Evolutionary conservation across 2,113 vertebrate genomes (phyloP).

Genomic region (Austrofundulus limnaeus): DNA sequence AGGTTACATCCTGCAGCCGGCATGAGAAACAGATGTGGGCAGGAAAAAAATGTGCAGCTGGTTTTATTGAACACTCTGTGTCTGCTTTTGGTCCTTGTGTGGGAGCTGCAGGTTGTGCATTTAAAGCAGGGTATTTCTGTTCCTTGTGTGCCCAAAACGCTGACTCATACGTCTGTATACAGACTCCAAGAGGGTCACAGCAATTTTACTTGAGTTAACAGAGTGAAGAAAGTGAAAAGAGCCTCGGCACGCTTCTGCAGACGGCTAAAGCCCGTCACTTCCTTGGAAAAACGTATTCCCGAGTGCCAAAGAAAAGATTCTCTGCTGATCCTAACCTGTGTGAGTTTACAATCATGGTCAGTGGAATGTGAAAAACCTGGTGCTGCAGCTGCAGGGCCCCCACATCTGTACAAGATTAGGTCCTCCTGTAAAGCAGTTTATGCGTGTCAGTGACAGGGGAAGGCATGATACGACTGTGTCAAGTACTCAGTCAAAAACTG

Average conservation of each 20-base stretch:
- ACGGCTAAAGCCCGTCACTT: slow-evolving; percentile 14
- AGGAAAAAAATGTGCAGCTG: slow-evolving; percentile 54
- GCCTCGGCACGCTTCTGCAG: slow-evolving; percentile 49
- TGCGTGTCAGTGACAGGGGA: slow-evolving; percentile 22
- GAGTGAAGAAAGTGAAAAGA: slow-evolving; percentile 46
- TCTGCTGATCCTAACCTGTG: slow-evolving; percentile 45
- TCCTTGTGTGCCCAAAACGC: slow-evolving; percentile 16
- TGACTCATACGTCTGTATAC: slow-evolving; percentile 51
- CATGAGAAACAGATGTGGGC: slow-evolving; percentile 77
- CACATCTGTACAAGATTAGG: slow-evolving; percentile 66
- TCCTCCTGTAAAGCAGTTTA: slow-evolving; percentile 30
- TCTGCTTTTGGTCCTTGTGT: slow-evolving; percentile 26
- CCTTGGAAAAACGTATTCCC: slow-evolving; percentile 36
- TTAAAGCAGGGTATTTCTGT: slow-evolving; percentile 33
- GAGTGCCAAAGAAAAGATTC: slow-evolving; percentile 49
- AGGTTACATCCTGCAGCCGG: slow-evolving; percentile 67
- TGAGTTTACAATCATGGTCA: slow-evolving; percentile 57
- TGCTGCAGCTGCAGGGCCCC: slow-evolving; percentile 39
- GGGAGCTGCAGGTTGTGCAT: slow-evolving; percentile 31
- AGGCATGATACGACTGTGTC: slow-evolving; percentile 21
- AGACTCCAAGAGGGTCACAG: slow-evolving; percentile 44
- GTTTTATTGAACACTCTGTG: slow-evolving; percentile 45
- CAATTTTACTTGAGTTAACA: slow-evolving; percentile 61
- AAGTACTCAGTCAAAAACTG: not conserved
- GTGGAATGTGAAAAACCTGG: slow-evolving; percentile 65